phyloP scores from a whole-genome alignment of 2,797 vertebrate genomes.

The Urophycis tenuis region DNA sequence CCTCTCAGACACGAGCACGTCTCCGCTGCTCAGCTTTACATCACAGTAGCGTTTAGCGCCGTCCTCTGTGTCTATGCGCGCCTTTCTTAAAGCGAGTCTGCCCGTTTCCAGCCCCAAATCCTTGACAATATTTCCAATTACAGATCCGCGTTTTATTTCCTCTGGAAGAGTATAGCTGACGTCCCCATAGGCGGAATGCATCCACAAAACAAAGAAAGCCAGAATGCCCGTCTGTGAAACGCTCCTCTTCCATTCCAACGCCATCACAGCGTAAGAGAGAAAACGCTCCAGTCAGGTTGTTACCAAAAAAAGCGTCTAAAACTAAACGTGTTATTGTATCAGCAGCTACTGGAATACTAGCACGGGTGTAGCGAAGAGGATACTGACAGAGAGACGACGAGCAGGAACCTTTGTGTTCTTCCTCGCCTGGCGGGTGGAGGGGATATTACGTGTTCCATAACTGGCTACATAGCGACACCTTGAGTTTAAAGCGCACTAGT shows the following conservation, averaged over 20 bases:
- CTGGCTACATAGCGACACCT: background rate
- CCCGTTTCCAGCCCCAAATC: slow-evolving; percentile 52
- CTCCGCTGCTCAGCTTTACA: slow-evolving; percentile 51
- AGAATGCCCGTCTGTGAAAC: slow-evolving; percentile 6
- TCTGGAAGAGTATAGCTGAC: slow-evolving; percentile 48
- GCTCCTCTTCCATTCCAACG: background rate
- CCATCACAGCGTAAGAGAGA: background rate
- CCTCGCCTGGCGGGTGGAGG: background rate
- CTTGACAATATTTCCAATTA: slow-evolving; percentile 51
- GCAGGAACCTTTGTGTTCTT: background rate
- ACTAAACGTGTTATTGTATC: background rate
- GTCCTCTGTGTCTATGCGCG: slow-evolving; percentile 49
- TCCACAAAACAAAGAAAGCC: slow-evolving; percentile 19
- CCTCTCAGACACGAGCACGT: slow-evolving; percentile 52
- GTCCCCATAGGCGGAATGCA: slow-evolving; percentile 39
- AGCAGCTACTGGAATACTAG: background rate
- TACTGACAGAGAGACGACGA: background rate
- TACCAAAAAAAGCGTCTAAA: background rate
- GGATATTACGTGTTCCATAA: background rate
- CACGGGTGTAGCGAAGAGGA: background rate
- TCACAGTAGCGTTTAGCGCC: slow-evolving; percentile 43
- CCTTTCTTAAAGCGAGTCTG: slow-evolving; percentile 38
- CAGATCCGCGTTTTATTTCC: slow-evolving; percentile 40
- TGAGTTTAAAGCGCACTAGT: background rate
- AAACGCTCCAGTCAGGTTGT: background rate